Evolutionary conservation across 1,140 invertebrate genomes (phyloP), one percentile per base, ranked within the genome.

Genomic region (Lepidurus arcticus): DNA sequence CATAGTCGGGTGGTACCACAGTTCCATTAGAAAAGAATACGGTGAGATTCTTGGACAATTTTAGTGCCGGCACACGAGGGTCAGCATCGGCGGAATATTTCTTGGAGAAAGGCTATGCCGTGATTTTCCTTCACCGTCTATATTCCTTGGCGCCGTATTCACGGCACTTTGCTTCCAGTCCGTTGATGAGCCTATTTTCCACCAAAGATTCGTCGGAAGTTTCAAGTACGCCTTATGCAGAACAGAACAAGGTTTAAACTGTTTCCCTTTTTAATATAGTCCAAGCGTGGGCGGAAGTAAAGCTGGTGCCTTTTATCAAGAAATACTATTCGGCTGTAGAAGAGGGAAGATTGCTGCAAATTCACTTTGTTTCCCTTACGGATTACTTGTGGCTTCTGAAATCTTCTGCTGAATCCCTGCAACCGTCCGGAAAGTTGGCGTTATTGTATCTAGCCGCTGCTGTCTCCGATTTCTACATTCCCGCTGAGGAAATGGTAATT

Each of bases 381-480:
- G 96, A 99, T 83, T 99, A 99, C 87, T 90, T 99, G 81, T 95
- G 95, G 91, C 86, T 97, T 76, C 84, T 99, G 78, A 87, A 93
- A 81, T 92, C 91, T 34, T 90, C 92, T 77, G 93, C 94, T 82
- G 89, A 92, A 84, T 88, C 89, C 81, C 84, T 99, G 45, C 88
- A 90, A 43, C 83, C 86, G 43, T 87, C 92, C 21, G 91, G 91
- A 43, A 84, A 89, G 5, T 87, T 87, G 45, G 94, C 92, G 0
- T 85, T 98, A 80, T 85, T 99, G 0, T 99, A 98, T 86, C 88
- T 99, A 78, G 97, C 97, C 43, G 98, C 98, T 24, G 98, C 98
- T 16, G 98, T 99, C 0, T 98, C 97, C 2, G 98, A 99, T 86
- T 99, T 99, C 88, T 99, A 99, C 85, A 91, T 99, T 85, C 96